A percentile compares a stretch with the other conserved stretches of the same genome.
Evolutionary conservation across 2,797 vertebrate genomes (phyloP).

Genomic region (Aldrovandia affinis): DNA sequence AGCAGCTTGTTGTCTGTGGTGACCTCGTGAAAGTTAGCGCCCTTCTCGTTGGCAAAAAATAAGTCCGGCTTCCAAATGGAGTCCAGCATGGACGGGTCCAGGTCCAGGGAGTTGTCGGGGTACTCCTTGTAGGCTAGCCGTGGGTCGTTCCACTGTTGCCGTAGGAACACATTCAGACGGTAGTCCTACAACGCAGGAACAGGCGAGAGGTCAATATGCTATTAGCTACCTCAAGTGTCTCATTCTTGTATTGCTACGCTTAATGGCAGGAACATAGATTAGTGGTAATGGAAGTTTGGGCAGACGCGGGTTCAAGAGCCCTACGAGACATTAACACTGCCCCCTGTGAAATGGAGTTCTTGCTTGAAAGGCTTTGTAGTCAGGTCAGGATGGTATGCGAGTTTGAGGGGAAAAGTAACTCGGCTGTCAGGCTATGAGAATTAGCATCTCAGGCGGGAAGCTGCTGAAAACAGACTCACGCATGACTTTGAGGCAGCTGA

Average conservation of each 20-base stretch:
- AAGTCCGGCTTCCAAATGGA: constrained; percentile 97
- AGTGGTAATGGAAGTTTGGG: not conserved
- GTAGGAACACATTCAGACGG: too few species aligned
- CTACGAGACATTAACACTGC: too few species aligned
- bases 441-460: not conserved
- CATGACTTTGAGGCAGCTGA: too few species aligned
- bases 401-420: not conserved
- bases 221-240: not conserved
- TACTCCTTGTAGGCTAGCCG: constrained; percentile 89
- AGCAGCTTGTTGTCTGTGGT: constrained; percentile 94
- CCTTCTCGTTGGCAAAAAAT: constrained; percentile 95
- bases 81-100: too few species aligned
- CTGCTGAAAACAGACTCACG: not conserved
- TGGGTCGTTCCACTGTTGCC: constrained; percentile 96
- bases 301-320: not conserved
- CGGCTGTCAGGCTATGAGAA: not conserved
- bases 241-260: not conserved
- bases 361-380: not conserved
- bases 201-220: not conserved
- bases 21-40: constrained; percentile 92
- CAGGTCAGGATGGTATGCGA: not conserved
- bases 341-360: not conserved
- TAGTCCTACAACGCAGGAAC: constrained; percentile 79
- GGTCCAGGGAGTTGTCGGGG: constrained; percentile 89
- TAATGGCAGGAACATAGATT: not conserved